Conservation (phyloP, 1,140 invertebrate species). For the Hetaerina americana region DNA sequence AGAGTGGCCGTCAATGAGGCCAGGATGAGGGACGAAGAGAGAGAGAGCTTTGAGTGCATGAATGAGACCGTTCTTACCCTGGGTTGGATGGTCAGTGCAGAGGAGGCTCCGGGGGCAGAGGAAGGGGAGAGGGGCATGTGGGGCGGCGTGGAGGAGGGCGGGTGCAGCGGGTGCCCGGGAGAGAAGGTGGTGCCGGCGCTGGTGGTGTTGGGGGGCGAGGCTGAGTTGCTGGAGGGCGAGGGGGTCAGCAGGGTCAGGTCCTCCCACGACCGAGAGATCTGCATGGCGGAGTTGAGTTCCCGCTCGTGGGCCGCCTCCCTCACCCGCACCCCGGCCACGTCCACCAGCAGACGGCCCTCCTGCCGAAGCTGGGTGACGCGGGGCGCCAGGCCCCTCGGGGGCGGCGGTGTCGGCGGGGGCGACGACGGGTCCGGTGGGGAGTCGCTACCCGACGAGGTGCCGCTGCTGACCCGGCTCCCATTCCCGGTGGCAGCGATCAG, state of each 20-base stretch:
- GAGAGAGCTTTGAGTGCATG: no score
- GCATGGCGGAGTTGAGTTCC: conserved; percentile 73
- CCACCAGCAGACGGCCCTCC: conserved; percentile 61
- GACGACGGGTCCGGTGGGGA: conserved; percentile 12
- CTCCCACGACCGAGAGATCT: conserved; percentile 82
- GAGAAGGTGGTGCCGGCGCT: neutral
- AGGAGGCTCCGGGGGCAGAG: neutral
- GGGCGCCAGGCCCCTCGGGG: neutral
- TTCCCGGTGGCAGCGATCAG: neutral
- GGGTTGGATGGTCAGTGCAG: neutral
- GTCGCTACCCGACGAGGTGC: neutral
- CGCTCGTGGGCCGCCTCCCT: conserved; percentile 80
- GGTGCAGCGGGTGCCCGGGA: neutral
- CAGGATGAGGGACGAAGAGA: no score
- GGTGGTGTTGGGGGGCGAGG: neutral
- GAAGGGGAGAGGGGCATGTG: neutral
- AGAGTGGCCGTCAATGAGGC: no score
- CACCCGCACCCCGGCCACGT: conserved; percentile 46
- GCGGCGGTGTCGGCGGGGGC: conserved; percentile 23
- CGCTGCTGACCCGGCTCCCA: neutral
- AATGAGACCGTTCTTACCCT: no score
- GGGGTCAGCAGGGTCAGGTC: conserved; percentile 58
- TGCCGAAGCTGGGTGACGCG: conserved; percentile 72
- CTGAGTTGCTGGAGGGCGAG: conserved; percentile 14
- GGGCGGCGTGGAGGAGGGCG: neutral